A percentile compares a stretch with the other conserved stretches of the same genome.
phyloP scores from a whole-genome alignment of 53 echinoderm and acorn worm genomes.

The Luidia sarsii region DNA sequence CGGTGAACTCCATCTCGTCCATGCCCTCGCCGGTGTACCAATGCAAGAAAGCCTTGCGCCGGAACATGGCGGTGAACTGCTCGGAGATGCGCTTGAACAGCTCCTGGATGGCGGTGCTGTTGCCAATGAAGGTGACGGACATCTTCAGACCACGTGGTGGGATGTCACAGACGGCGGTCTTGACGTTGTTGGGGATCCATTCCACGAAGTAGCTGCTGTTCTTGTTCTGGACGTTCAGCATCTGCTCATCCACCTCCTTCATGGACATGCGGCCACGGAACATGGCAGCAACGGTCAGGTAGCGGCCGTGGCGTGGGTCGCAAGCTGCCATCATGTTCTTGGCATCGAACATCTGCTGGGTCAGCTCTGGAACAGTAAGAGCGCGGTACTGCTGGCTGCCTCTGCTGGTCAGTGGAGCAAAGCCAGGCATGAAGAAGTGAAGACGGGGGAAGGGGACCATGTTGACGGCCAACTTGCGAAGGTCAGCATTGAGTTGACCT shows the following conservation, averaged over 20 bases:
- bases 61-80: constrained; percentile 85
- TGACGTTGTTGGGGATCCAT: constrained; percentile 95
- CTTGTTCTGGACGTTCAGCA: constrained; percentile 90
- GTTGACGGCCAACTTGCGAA: constrained; percentile 84
- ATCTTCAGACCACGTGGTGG: constrained; percentile 91
- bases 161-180: constrained; percentile 88
- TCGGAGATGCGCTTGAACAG: constrained; percentile 87
- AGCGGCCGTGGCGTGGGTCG: constrained; percentile 82
- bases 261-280: constrained; percentile 94
- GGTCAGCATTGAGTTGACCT: constrained; percentile 85
- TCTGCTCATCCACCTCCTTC: constrained; percentile 92
- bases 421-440: constrained; percentile 92
- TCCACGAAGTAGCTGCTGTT: constrained; percentile 92
- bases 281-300: constrained; percentile 85
- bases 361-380: constrained; percentile 77
- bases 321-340: constrained; percentile 95
- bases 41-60: constrained; percentile 73
- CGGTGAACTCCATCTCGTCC: constrained; percentile 86
- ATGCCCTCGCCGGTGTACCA: constrained; percentile 81
- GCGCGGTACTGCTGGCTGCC: constrained; percentile 88
- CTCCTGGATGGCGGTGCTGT: constrained; percentile 90
- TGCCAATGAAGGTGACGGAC: constrained; percentile 80
- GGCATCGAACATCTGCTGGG: constrained; percentile 87
- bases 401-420: constrained; percentile 86
- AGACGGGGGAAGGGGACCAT: constrained; percentile 94